Percentiles rank a stretch among this genome's conserved stretches.
Conservation (phyloP, 2,888 invertebrate species). For the Pollenia griseotomentosa region DNA sequence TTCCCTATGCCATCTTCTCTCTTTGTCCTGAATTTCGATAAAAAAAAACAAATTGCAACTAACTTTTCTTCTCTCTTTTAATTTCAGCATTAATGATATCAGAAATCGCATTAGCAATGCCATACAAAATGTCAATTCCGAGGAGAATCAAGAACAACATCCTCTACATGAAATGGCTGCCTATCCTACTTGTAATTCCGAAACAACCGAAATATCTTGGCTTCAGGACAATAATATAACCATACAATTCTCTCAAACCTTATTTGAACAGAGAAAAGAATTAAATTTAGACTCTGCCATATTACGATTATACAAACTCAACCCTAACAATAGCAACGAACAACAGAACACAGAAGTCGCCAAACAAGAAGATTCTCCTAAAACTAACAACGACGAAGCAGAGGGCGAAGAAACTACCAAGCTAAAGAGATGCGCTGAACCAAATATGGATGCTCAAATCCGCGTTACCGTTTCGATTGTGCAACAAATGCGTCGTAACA, state of each 20-base stretch:
- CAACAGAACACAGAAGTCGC: not conserved
- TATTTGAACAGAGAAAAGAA: conserved; percentile 80
- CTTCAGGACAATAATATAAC: conserved; percentile 81
- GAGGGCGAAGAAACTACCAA: conserved; percentile 48
- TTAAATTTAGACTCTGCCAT: conserved; percentile 82
- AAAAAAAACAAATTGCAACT: too few relatives aligned
- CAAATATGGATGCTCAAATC: conserved; percentile 80
- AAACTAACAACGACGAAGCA: not conserved
- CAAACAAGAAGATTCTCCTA: not conserved
- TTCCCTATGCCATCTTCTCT: too few relatives aligned
- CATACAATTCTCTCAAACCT: conserved; percentile 81
- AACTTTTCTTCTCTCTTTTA: not conserved
- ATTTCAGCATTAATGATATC: conserved; percentile 81
- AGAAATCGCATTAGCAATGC: conserved; percentile 79
- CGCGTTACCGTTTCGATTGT: conserved; percentile 83
- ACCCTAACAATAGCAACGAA: conserved; percentile 77
- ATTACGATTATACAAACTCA: conserved; percentile 81
- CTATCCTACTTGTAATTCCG: conserved; percentile 82
- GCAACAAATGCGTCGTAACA: conserved; percentile 80
- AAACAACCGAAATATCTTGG: conserved; percentile 81
- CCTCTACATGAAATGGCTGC: conserved; percentile 82
- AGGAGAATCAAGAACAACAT: conserved; percentile 76
- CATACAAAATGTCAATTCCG: conserved; percentile 77
- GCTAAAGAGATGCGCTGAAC: conserved; percentile 75
- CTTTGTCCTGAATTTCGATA: too few relatives aligned